These are phyloP conservation scores for Hiodon alosoides DNA, from an alignment of 2,113 vertebrate genomes.

Conservation along the genomic window DNA sequence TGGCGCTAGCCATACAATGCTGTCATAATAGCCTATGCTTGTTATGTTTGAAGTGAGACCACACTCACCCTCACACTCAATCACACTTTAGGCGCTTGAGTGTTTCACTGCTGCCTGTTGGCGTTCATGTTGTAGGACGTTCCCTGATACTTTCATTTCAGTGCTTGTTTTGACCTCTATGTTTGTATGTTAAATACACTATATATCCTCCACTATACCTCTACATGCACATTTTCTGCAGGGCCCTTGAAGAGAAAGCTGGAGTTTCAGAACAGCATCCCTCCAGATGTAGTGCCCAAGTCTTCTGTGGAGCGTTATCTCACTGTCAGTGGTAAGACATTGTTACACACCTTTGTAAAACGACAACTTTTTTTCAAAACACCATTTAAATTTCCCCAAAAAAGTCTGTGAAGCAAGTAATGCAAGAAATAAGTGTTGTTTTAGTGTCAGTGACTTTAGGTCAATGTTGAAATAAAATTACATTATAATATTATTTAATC, in stretches of 20 bases:
- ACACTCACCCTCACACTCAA: too few species aligned
- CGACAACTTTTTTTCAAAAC: not conserved
- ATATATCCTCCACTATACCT: not conserved
- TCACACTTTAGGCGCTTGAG: not conserved
- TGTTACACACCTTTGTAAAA: not conserved
- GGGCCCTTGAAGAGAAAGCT: conserved; percentile 59
- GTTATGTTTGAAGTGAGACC: too few species aligned
- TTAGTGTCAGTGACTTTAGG: too few species aligned
- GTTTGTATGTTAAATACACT: not conserved
- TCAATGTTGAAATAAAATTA: too few species aligned
- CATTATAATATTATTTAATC: too few species aligned
- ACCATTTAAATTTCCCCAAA: not conserved
- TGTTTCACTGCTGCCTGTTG: not conserved
- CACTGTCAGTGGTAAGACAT: conserved; percentile 72
- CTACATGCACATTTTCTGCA: conserved; percentile 33
- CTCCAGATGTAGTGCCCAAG: conserved; percentile 76
- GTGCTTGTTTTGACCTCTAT: not conserved
- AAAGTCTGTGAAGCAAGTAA: not conserved
- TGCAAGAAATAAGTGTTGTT: too few species aligned
- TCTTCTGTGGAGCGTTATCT: conserved; percentile 66
- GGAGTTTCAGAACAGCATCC: conserved; percentile 65
- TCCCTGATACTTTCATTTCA: not conserved
- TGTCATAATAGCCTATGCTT: too few species aligned
- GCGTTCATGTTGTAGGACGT: too few species aligned
- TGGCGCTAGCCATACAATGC: too few species aligned